These are phyloP conservation scores for Aleiodes testaceus DNA, from an alignment of 2,888 invertebrate species.

Conservation along the genomic window DNA sequence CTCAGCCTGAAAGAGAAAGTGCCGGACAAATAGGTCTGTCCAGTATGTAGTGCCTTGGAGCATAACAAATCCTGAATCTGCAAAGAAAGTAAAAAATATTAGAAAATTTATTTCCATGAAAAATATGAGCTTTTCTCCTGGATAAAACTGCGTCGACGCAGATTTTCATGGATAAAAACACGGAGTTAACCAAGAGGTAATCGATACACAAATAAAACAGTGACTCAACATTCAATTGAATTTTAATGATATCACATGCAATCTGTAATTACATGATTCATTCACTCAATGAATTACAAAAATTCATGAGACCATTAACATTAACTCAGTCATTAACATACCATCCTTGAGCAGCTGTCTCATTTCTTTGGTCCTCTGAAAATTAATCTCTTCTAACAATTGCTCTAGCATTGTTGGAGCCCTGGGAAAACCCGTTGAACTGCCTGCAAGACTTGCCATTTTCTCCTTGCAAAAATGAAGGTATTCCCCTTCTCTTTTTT, in stretches of 20 bases:
- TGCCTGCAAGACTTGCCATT: slow-evolving; percentile 67
- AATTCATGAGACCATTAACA: not conserved
- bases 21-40: slow-evolving; percentile 95
- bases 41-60: slow-evolving; percentile 95
- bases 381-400: slow-evolving; percentile 91
- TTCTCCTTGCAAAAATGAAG: slow-evolving; percentile 5
- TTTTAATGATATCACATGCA: not conserved
- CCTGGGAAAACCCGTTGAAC: slow-evolving; percentile 69
- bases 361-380: slow-evolving; percentile 93
- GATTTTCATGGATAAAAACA: not conserved
- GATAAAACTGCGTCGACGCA: not conserved
- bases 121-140: not conserved
- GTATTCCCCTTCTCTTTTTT: slow-evolving; percentile 25
- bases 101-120: not conserved
- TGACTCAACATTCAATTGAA: slow-evolving; percentile 7
- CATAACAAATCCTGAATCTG: slow-evolving; percentile 94
- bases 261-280: not conserved
- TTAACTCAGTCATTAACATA: slow-evolving; percentile 66
- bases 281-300: not conserved
- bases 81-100: slow-evolving; percentile 55
- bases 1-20: slow-evolving; percentile 93
- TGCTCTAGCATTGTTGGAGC: slow-evolving; percentile 86
- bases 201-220: slow-evolving; percentile 12
- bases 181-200: not conserved
- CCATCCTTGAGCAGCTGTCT: slow-evolving; percentile 91